Percentiles rank a stretch among this genome's conserved stretches.
Conservation (phyloP, 92 coral and sea anemone genomes). For the Paramuricea clavata region DNA sequence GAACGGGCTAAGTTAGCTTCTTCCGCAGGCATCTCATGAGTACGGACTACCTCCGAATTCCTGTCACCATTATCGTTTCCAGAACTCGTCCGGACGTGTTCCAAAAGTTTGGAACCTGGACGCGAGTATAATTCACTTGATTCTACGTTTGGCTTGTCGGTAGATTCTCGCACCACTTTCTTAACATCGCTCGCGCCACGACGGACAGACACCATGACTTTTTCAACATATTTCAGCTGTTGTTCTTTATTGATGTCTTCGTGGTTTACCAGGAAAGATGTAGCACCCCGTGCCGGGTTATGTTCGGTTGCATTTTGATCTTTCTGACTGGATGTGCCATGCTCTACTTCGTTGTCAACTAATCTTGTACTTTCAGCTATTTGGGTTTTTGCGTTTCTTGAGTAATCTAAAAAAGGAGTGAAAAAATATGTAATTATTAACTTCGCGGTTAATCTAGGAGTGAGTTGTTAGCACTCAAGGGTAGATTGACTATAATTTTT, state of each 20-base stretch:
- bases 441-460: background rate
- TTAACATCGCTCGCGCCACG: constrained; percentile 22
- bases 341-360: background rate
- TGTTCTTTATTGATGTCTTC: constrained; percentile 6
- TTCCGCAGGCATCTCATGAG: background rate
- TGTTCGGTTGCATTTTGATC: background rate
- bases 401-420: background rate
- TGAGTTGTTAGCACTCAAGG: no score
- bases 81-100: background rate
- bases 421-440: no score
- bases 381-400: background rate
- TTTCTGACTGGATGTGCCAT: background rate
- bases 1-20: background rate
- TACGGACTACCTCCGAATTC: background rate
- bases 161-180: background rate
- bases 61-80: background rate
- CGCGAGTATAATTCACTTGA: background rate
- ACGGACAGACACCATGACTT: background rate
- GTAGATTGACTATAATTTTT: no score
- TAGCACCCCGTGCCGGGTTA: background rate
- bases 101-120: background rate
- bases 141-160: constrained; percentile 20
- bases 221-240: constrained; percentile 17
- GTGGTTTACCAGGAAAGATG: background rate
- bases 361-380: background rate